phyloP scores from a whole-genome alignment of 2,113 vertebrate species.

The Sapayoa aenigma region DNA sequence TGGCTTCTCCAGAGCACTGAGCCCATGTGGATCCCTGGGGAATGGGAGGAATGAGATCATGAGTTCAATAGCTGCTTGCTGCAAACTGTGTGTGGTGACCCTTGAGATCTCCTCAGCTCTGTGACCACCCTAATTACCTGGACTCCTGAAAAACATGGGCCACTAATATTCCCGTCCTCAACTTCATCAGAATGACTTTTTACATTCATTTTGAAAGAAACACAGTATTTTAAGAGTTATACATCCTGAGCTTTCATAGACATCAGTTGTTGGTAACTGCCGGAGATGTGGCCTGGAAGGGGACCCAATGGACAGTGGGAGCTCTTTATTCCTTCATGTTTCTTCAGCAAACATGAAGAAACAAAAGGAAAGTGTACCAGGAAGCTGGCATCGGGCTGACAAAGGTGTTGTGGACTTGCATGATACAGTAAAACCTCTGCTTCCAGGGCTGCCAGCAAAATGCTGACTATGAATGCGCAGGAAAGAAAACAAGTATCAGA shows the following conservation, averaged over 20 bases:
- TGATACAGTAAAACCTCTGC: background rate
- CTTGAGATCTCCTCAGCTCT: background rate
- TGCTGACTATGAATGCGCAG: background rate
- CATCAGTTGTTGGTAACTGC: background rate
- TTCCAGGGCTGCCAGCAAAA: background rate
- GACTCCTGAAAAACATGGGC: background rate
- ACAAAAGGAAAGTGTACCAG: background rate
- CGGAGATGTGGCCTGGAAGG: background rate
- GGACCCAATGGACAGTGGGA: background rate
- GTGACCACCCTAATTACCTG: background rate
- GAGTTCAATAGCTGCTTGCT: background rate
- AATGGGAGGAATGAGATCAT: background rate
- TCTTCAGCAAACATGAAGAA: background rate
- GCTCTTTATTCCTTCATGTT: background rate
- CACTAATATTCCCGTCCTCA: background rate
- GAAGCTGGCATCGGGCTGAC: background rate
- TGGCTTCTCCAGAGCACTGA: background rate
- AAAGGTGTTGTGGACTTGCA: background rate
- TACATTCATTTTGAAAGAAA: background rate
- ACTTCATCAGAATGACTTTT: background rate
- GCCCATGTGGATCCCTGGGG: background rate
- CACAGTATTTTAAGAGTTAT: background rate
- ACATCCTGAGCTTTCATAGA: background rate
- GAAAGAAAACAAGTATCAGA: background rate
- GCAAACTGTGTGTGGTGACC: background rate